A percentile compares a stretch with the other conserved stretches of the same genome.
These are phyloP conservation scores for Lithobates sylvaticus DNA, from an alignment of 2,797 vertebrate genomes.

Conservation along the genomic window DNA sequence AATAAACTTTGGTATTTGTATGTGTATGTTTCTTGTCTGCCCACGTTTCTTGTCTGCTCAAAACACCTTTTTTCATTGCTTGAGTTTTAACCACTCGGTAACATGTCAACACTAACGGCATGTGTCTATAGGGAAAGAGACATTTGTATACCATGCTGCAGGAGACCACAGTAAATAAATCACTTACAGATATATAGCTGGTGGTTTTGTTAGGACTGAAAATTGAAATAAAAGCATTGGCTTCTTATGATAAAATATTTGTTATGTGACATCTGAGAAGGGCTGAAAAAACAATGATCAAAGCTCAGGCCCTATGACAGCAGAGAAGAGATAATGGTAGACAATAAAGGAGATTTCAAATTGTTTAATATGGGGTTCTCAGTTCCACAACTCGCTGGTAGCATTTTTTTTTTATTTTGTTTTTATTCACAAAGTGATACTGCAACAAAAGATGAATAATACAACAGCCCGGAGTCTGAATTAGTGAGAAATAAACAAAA, in stretches of 20 bases:
- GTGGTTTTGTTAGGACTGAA: neutral
- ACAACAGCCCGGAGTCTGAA: conserved; percentile 33
- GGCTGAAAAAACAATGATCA: conserved; percentile 19
- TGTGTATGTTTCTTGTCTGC: too few species aligned
- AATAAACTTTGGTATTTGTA: too few species aligned
- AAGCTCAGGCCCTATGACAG: neutral
- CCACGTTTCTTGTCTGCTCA: too few species aligned
- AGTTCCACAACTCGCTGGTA: conserved; percentile 4
- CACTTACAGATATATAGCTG: neutral
- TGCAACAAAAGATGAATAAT: conserved; percentile 45
- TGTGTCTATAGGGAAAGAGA: neutral
- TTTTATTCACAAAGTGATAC: conserved; percentile 30
- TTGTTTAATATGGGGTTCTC: conserved; percentile 36
- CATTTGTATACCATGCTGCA: neutral
- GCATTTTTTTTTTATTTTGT: conserved; percentile 6
- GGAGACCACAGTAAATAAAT: neutral
- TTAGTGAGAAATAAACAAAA: conserved; percentile 47
- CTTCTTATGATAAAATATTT: neutral
- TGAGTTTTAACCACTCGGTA: neutral
- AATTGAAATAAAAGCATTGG: neutral
- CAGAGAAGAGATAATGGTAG: conserved; percentile 17
- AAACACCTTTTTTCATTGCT: neutral
- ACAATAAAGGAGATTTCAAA: neutral
- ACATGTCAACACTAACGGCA: neutral
- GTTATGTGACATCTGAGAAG: neutral